Evolutionary conservation across 1,140 invertebrate species (phyloP), one percentile per base, ranked within the genome.

Genomic region (Formica exsecta): DNA sequence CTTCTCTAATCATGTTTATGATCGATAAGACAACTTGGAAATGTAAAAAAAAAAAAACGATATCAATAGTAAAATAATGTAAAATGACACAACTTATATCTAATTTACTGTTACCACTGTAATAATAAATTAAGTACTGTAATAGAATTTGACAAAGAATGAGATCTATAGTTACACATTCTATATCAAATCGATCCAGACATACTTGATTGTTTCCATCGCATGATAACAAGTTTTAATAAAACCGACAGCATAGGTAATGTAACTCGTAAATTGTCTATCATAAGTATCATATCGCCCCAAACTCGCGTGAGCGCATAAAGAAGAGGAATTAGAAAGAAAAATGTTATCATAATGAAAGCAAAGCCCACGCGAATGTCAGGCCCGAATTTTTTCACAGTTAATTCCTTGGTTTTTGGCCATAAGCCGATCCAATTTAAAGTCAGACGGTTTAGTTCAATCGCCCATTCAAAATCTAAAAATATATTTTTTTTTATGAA

Each of bases 181-280:
- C 44, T 11, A 29, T 2, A 25, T n/a, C 1, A 16, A 48, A 3
- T 38, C 0, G 0, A 6, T 6, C 3, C 38, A 11, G 16, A 16
- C 59, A 22, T 86, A 86, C 85, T 68, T 74, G 36, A 5, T 16
- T 38, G 81, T 38, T 75, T 85, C 29, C 48, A 51, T 6, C 57
- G 65, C 11, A 87, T 29, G 0, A 84, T 59, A n/a, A 57, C 19
- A 29, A 70, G 48, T 29, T 85, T 85, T 19, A 75, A 51, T 0
- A 41, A 29, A 13, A 66, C 22, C 13, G 75, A 29, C 6, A 41
- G 7, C 3, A 87, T 38, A 29, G 79, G 79, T n/a, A 87, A 22
- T 5, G 62, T 29, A 57, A 75, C 22, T 51, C 19, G 62, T 32
- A 87, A 54, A 68, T 85, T 75, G 7, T 87, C 51, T 36, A 62